Percentiles rank a stretch among this genome's conserved stretches.
Evolutionary conservation across 2,797 vertebrate species (phyloP).

Genomic region (Phrynocephalus forsythii): DNA sequence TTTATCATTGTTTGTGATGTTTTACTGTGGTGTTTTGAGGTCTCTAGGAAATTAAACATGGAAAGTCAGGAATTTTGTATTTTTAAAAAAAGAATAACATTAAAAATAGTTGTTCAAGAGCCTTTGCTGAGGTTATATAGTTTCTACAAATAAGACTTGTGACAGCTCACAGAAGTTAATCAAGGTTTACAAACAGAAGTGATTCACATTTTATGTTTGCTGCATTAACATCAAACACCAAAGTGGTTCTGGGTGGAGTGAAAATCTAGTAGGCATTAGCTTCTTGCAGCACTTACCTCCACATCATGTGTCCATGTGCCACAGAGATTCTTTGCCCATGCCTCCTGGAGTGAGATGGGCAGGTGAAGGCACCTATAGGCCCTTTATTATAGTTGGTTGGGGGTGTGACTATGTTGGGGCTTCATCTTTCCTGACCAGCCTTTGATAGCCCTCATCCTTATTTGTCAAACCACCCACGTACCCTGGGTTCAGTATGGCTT

Average conservation of each 20-base stretch:
- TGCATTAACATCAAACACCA: background rate
- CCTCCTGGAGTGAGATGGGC: too few species aligned
- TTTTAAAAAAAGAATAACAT: background rate
- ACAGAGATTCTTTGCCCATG: too few species aligned
- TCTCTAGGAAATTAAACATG: slow-evolving; percentile 1
- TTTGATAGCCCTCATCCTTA: too few species aligned
- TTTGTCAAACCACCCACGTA: too few species aligned
- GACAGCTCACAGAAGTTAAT: slow-evolving; percentile 3
- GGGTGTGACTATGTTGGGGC: too few species aligned
- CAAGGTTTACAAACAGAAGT: background rate
- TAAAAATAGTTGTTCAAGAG: background rate
- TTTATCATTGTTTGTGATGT: background rate
- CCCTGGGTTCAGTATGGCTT: too few species aligned
- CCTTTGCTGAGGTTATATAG: background rate
- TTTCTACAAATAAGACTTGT: background rate
- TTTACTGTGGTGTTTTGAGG: background rate
- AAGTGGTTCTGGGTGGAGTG: background rate
- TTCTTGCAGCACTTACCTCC: too few species aligned
- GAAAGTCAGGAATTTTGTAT: background rate
- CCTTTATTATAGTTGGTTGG: too few species aligned
- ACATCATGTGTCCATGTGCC: too few species aligned
- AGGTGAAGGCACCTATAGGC: too few species aligned
- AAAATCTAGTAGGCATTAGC: background rate
- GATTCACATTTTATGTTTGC: background rate
- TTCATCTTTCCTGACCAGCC: too few species aligned